Percentiles rank a stretch among this genome's conserved stretches.
Evolutionary conservation across 2,888 invertebrate species (phyloP).

Genomic region (Sabatieria punctata): DNA sequence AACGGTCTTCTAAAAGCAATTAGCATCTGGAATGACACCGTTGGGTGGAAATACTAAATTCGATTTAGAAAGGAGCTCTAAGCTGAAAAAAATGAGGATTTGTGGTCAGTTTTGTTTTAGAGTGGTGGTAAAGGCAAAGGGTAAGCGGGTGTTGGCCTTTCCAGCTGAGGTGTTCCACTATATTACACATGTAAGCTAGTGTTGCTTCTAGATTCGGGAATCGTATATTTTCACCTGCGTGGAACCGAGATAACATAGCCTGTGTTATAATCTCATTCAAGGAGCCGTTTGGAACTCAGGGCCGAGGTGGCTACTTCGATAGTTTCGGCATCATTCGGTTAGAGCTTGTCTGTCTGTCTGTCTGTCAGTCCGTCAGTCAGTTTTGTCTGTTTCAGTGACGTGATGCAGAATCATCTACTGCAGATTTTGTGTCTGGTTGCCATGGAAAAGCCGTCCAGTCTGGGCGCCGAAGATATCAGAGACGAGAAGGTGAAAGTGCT

Average conservation of each 20-base stretch:
- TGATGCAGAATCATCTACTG: slow-evolving; percentile 97
- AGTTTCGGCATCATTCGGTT: slow-evolving; percentile 77
- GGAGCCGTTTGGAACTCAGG: slow-evolving; percentile 95
- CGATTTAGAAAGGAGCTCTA: no score
- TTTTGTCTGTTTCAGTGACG: slow-evolving; percentile 49
- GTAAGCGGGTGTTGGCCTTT: slow-evolving; percentile 1
- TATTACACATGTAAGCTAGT: background rate
- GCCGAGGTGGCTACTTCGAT: slow-evolving; percentile 96
- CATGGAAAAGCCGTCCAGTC: slow-evolving; percentile 91
- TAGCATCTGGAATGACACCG: no score
- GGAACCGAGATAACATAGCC: slow-evolving; percentile 92
- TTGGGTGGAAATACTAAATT: no score
- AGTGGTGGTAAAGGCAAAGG: no score
- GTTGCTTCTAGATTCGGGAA: slow-evolving; percentile 60
- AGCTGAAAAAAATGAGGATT: background rate
- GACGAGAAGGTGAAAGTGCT: slow-evolving; percentile 63
- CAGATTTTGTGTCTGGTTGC: slow-evolving; percentile 91
- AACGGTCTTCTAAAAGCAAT: no score
- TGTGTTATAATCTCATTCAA: slow-evolving; percentile 90
- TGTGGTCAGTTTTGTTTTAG: background rate
- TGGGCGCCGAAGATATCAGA: slow-evolving; percentile 70
- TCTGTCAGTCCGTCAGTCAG: slow-evolving; percentile 7
- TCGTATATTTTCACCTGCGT: slow-evolving; percentile 77
- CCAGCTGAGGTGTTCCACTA: slow-evolving; percentile 1
- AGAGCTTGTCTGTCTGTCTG: background rate